Percentiles rank a stretch among this genome's conserved stretches.
Conservation (phyloP, 2,888 invertebrate genomes). For the Andrena flavipes region DNA sequence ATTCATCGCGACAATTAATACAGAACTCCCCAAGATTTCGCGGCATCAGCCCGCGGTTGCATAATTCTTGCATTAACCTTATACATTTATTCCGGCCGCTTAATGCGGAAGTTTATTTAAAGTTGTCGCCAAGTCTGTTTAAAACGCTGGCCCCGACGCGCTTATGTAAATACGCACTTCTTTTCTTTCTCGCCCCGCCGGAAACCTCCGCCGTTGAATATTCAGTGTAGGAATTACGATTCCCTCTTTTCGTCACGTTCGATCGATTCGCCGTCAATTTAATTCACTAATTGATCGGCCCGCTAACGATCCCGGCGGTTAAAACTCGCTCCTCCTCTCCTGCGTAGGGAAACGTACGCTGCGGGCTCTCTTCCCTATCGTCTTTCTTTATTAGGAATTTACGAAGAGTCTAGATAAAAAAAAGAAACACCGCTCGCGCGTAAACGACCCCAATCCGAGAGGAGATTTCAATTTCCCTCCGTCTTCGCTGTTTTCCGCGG, state of each 20-base stretch:
- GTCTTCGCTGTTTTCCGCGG: background rate
- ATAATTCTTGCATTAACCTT: slow-evolving; percentile 40
- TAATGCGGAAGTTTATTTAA: slow-evolving; percentile 32
- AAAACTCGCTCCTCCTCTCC: too few species aligned
- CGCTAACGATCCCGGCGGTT: background rate
- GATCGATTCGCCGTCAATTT: background rate
- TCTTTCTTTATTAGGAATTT: too few species aligned
- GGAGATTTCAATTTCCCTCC: background rate
- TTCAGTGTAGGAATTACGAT: slow-evolving; percentile 9
- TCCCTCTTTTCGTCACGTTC: background rate
- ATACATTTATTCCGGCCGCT: slow-evolving; percentile 24
- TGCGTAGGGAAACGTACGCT: too few species aligned
- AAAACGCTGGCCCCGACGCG: slow-evolving; percentile 16
- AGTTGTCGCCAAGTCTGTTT: slow-evolving; percentile 31
- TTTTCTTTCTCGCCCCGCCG: slow-evolving; percentile 1
- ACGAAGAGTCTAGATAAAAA: too few species aligned
- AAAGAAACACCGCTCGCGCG: background rate
- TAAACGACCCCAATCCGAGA: background rate
- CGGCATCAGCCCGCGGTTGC: background rate
- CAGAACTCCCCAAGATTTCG: background rate
- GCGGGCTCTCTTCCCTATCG: too few species aligned
- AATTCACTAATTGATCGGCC: background rate
- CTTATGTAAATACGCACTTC: slow-evolving; percentile 34
- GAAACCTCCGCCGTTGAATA: slow-evolving; percentile 8
- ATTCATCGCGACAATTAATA: slow-evolving; percentile 33